Evolutionary conservation across 1,140 invertebrate genomes (phyloP).

Genomic region (Hyles euphorbiae): DNA sequence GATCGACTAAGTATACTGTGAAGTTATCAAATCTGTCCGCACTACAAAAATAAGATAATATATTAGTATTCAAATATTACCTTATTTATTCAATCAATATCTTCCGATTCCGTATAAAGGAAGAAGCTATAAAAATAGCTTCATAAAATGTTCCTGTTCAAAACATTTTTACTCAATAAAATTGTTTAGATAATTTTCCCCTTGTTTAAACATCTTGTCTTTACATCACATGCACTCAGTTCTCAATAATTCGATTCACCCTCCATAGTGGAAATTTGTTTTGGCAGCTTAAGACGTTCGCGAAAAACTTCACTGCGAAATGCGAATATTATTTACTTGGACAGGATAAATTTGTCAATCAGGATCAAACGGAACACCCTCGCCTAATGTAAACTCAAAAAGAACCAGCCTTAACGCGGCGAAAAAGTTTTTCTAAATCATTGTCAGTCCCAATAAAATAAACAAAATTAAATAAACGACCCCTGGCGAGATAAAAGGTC

Average conservation of each 20-base stretch:
- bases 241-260: constrained; percentile 48
- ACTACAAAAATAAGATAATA: too few species aligned
- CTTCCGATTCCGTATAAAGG: neutral
- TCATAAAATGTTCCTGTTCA: neutral
- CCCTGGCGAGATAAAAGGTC: constrained; percentile 65
- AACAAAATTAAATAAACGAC: constrained; percentile 70
- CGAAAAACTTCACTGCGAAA: constrained; percentile 32
- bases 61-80: too few species aligned
- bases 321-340: constrained; percentile 53
- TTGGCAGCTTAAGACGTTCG: constrained; percentile 34
- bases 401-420: constrained; percentile 33
- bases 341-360: constrained; percentile 65
- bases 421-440: constrained; percentile 60
- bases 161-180: constrained; percentile 3
- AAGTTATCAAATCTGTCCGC: too few species aligned
- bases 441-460: constrained; percentile 69
- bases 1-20: too few species aligned
- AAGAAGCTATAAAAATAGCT: neutral
- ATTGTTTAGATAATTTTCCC: constrained; percentile 13
- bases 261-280: constrained; percentile 44
- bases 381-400: constrained; percentile 30
- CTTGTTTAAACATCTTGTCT: constrained; percentile 24
- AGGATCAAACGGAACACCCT: constrained; percentile 54
- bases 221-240: constrained; percentile 31
- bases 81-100: too few species aligned